Evolutionary conservation across 2,797 vertebrate species (phyloP), one percentile per base, ranked within the genome.

Genomic region (Melanotaenia trifasciata): DNA sequence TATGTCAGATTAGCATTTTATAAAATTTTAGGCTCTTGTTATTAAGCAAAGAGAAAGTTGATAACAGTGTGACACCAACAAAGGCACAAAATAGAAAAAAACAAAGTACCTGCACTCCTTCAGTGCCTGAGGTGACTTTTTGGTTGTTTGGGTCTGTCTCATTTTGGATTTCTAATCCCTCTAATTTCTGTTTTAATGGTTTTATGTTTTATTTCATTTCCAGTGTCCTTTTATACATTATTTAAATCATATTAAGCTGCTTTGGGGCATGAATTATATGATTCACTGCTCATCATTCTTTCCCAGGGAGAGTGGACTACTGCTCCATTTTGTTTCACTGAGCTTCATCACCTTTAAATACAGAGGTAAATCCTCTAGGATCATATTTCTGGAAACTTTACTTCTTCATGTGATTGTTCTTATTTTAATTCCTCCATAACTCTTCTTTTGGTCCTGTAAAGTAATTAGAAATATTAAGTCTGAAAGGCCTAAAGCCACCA

Each of bases 381-480:
- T 58, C 20, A 20, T 59, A 38, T 63, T 66, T 36, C 33, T 47
- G 50, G 47, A 74, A 73, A 71, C 30, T 3, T 53, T 3, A 26
- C 61, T 43, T 79, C 61, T 61, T 18, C 32, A 9, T 65, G 36
- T 33, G 47, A 66, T 75, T 63, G 58, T 13, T 20, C 60, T n/a
- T 36, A 51, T 80, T 53, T 76, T 16, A 56, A 14, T 50, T 72
- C 53, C 58, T 67, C 43, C 28, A 36, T 70, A 18, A 64, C 8
- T 64, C 47, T 45, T 0, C 38, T 33, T 78, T 66, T 40, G 53
- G 72, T 72, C 22, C 32, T 76, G 45, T 64, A 58, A 32, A 64
- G 59, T 71, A 76, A 84, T 86, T 77, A 77, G 51, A 67, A 79
- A 61, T 72, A 69, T 65, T 74, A 54, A 58, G 59, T 70, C 24